phyloP scores from a whole-genome alignment of 2,797 vertebrate genomes.

The Remorina albescens region DNA sequence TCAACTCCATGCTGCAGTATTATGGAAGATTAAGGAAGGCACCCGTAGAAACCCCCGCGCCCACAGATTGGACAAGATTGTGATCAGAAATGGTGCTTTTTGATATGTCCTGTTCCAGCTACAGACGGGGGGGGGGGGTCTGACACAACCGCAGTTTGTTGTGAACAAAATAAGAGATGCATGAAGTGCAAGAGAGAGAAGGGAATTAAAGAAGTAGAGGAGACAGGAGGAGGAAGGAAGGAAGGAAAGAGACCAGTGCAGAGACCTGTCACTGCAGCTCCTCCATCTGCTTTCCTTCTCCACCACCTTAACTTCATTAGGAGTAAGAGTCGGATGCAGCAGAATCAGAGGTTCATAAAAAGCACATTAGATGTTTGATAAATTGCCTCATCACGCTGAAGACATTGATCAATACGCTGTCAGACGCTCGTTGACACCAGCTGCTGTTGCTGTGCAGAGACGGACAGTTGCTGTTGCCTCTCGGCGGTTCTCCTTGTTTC shows the following conservation, averaged over 20 bases:
- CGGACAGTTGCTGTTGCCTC: background rate
- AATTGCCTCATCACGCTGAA: conserved; percentile 25
- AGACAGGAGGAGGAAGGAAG: too few species aligned
- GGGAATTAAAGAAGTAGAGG: too few species aligned
- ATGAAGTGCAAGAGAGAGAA: background rate
- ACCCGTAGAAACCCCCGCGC: background rate
- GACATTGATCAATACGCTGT: conserved; percentile 29
- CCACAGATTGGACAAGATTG: background rate
- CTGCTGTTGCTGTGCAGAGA: background rate
- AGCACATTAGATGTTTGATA: conserved; percentile 39
- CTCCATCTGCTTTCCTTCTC: background rate
- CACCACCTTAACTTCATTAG: conserved; percentile 20
- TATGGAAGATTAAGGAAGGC: background rate
- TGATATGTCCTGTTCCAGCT: background rate
- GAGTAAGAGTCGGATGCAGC: conserved; percentile 4
- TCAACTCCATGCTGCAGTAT: background rate
- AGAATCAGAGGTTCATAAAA: conserved; percentile 30
- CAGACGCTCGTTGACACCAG: background rate
- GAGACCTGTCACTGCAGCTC: background rate
- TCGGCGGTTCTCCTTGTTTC: background rate
- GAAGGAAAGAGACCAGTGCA: background rate
- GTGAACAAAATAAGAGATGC: background rate
- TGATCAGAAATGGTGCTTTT: background rate
- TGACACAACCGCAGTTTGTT: background rate
- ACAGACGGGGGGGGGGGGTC: background rate